A percentile compares a stretch with the other conserved stretches of the same genome.
Evolutionary conservation across 2,113 vertebrate genomes (phyloP).

Genomic region (Symphodus melops): DNA sequence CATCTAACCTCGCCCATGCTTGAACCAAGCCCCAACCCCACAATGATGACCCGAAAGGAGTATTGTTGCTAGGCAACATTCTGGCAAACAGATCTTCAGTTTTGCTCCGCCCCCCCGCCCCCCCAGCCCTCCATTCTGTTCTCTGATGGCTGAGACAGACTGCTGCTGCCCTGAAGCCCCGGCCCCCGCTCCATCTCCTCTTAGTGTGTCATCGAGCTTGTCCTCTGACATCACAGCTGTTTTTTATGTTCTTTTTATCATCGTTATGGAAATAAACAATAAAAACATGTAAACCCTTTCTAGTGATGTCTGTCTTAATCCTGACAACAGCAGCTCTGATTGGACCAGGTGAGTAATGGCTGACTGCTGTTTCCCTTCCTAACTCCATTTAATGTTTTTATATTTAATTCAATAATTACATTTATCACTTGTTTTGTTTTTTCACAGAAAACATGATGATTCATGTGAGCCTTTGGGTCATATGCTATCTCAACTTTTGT

Average conservation of each 20-base stretch:
- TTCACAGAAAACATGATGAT: no score
- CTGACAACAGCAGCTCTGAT: background rate
- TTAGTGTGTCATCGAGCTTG: constrained; percentile 20
- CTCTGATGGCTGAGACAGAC: constrained; percentile 61
- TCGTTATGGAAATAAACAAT: constrained; percentile 69
- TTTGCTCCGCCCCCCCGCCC: constrained; percentile 24
- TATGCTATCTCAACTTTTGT: no score
- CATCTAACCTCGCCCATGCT: constrained; percentile 40
- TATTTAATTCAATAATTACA: no score
- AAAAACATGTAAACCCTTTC: constrained; percentile 58
- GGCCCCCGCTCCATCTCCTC: background rate
- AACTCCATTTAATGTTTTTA: no score
- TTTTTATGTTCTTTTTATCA: constrained; percentile 75
- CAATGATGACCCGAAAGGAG: constrained; percentile 31
- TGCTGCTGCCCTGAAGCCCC: constrained; percentile 55
- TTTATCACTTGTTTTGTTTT: no score
- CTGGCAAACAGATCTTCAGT: constrained; percentile 35
- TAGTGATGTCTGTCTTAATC: background rate
- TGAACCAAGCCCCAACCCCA: constrained; percentile 39
- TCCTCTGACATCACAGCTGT: constrained; percentile 59
- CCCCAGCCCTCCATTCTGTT: background rate
- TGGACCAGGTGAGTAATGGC: background rate
- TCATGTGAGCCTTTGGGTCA: no score
- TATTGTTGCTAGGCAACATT: constrained; percentile 59
- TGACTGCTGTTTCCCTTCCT: no score